Evolutionary conservation across 2,797 vertebrate species (phyloP), one percentile per base, ranked within the genome.

Genomic region (Halcyon leucocephala): DNA sequence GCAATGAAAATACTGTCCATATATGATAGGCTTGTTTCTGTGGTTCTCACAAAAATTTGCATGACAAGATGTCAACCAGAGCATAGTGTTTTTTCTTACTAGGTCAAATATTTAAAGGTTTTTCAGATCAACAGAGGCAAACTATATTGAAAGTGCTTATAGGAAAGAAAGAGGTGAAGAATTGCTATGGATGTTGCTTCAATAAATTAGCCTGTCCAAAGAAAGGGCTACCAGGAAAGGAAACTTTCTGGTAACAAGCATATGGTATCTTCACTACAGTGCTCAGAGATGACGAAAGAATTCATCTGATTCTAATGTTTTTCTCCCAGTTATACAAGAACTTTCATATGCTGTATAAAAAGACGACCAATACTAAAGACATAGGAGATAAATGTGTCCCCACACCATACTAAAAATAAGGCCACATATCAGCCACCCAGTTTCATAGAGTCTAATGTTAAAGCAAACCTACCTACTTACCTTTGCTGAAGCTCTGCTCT

Each of bases 81-180:
- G 19, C 11, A 54, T 8, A 55, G 18, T 3, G 3, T 2, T 70
- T 92, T 62, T 71, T 70, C 28, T 55, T 74, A 37, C 37, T 78
- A 80, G 31, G 57, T 93, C 79, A 81, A 74, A 90, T 81, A 95
- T 78, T 89, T 86, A 74, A 91, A 52, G 72, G 17, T 10, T 71
- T 81, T 86, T 80, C 54, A 78, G 57, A 83, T 88, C 39, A 70
- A 85, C 52, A 86, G 44, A 81, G 9, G 12, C 3, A 94, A 95
- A 35, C 10, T 73, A 28, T 67, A 15, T 10, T 85, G 31, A 29
- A 93, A 88, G 12, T 42, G 10, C 28, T 80, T 77, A 35, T 60
- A n/a, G 9, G 29, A 80, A 58, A 86, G 41, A 93, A 44, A 28
- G n/a, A 37, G 8, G 8, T 80, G 28, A 93, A 78, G 52, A 91